phyloP scores from a whole-genome alignment of 2,888 invertebrate genomes.

The Dryadula phaetusa region DNA sequence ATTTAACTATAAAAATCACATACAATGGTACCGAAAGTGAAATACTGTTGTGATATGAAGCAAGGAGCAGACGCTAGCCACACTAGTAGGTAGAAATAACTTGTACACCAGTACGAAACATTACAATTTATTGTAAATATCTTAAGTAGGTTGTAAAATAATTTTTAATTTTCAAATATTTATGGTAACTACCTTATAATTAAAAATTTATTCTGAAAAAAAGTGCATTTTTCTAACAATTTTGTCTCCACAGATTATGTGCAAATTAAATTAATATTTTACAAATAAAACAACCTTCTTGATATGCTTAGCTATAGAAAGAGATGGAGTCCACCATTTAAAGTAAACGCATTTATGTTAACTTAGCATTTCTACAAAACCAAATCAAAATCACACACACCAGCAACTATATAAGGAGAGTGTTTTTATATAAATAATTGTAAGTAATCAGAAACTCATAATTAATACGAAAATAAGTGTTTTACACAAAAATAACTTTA shows the following conservation, averaged over 20 bases:
- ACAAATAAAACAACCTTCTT: slow-evolving; percentile 23
- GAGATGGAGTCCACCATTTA: background rate
- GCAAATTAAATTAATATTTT: background rate
- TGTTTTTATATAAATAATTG: no score
- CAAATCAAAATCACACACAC: background rate
- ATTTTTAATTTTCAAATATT: slow-evolving; percentile 5
- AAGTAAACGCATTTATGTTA: background rate
- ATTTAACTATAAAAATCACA: slow-evolving; percentile 79
- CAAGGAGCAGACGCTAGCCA: slow-evolving; percentile 63
- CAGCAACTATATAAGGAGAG: background rate
- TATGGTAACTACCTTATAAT: background rate
- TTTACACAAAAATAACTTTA: no score
- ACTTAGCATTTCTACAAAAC: slow-evolving; percentile 2
- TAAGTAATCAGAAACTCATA: background rate
- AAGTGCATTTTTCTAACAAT: background rate
- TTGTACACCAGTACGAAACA: slow-evolving; percentile 8
- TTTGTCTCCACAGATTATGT: background rate
- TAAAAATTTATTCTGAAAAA: background rate
- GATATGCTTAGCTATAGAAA: slow-evolving; percentile 14
- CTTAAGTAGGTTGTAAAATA: background rate
- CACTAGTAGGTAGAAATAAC: slow-evolving; percentile 52
- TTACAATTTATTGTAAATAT: background rate
- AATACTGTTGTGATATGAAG: slow-evolving; percentile 70
- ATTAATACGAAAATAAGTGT: background rate
- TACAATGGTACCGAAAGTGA: slow-evolving; percentile 67